Conservation (phyloP, 2,888 invertebrate species). For the Aspidiotus destructor region DNA sequence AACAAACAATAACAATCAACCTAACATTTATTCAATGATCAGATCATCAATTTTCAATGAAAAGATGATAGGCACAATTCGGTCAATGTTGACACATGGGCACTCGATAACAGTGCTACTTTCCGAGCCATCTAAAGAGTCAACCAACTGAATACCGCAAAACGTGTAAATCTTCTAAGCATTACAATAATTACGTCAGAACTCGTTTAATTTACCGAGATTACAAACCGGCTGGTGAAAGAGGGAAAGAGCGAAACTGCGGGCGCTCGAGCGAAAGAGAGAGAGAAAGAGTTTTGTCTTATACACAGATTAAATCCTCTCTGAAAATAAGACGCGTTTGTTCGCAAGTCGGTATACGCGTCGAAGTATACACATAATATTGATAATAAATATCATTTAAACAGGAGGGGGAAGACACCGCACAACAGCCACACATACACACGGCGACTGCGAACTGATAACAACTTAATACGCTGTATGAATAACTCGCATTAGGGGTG, state of each 20-base stretch:
- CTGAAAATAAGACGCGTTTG: neutral
- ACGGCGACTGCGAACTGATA: constrained; percentile 21
- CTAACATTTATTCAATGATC: too few relatives aligned
- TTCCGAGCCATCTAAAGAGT: too few relatives aligned
- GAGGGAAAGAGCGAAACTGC: constrained; percentile 3
- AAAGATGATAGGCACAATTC: too few relatives aligned
- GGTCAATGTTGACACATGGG: too few relatives aligned
- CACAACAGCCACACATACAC: neutral
- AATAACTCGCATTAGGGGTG: constrained; percentile 13
- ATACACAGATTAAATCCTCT: constrained; percentile 6
- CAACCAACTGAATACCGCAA: neutral
- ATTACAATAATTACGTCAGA: constrained; percentile 18
- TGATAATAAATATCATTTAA: constrained; percentile 8
- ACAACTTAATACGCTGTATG: constrained; percentile 14
- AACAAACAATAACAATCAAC: too few relatives aligned
- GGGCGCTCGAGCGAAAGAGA: neutral
- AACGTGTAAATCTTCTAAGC: constrained; percentile 8
- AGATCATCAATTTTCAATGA: too few relatives aligned
- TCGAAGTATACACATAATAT: constrained; percentile 1
- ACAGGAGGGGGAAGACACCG: constrained; percentile 18
- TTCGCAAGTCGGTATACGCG: neutral
- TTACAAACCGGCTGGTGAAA: constrained; percentile 7
- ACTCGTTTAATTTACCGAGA: constrained; percentile 9
- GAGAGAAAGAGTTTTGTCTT: neutral
- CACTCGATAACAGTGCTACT: too few relatives aligned